Evolutionary conservation across 2,113 vertebrate genomes (phyloP).

Genomic region (Hippocampus abdominalis): DNA sequence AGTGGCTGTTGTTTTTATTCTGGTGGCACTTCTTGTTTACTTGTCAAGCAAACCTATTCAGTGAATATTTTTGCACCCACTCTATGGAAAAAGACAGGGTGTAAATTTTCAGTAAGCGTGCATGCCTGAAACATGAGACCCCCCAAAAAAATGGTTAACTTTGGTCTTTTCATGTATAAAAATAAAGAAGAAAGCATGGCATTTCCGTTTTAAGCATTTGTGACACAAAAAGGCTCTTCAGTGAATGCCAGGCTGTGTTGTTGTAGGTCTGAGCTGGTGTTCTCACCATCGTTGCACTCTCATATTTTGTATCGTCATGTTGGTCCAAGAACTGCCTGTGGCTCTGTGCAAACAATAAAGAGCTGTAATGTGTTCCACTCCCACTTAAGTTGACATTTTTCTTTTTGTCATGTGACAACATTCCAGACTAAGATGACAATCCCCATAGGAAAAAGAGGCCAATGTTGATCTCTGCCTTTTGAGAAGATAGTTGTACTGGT

Average conservation of each 20-base stretch:
- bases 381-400: not conserved
- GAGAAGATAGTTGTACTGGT: not conserved
- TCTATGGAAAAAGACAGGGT: not conserved
- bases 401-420: not conserved
- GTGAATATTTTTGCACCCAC: not conserved
- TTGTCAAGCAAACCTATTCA: not conserved
- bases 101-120: not conserved
- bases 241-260: slow-evolving; percentile 1
- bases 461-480: not conserved
- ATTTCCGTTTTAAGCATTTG: not conserved
- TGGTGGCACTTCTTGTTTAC: not conserved
- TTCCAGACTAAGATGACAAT: not conserved
- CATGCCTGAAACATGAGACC: not conserved
- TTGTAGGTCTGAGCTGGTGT: not conserved
- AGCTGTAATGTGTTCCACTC: slow-evolving; percentile 1
- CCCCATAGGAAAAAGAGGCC: too few species aligned
- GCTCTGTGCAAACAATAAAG: slow-evolving; percentile 5
- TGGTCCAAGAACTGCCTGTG: slow-evolving; percentile 5
- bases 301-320: not conserved
- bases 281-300: slow-evolving; percentile 9
- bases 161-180: slow-evolving; percentile 4
- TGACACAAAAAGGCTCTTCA: slow-evolving; percentile 1
- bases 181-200: not conserved
- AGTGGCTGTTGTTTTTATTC: not conserved
- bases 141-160: not conserved